A percentile compares a stretch with the other conserved stretches of the same genome.
Conservation (phyloP, 2,888 invertebrate species). For the Drosophila leonis region DNA sequence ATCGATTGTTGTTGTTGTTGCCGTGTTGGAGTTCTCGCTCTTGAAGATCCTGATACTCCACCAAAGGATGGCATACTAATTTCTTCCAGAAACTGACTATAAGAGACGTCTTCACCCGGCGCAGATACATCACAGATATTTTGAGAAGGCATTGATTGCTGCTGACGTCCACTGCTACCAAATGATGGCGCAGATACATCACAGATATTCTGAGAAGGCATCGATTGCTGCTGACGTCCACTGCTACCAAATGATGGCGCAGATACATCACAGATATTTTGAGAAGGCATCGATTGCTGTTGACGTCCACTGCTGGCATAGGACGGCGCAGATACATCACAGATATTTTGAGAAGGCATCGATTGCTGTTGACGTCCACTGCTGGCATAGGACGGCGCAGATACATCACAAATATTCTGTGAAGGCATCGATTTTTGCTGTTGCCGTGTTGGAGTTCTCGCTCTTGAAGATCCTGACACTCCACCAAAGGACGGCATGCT, state of each 20-base stretch:
- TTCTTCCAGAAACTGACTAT: slow-evolving; percentile 27
- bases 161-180: slow-evolving; percentile 1
- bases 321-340: background rate
- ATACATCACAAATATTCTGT: background rate
- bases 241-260: slow-evolving; percentile 19
- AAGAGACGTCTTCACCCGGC: slow-evolving; percentile 1
- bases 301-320: slow-evolving; percentile 7
- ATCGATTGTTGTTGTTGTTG: background rate
- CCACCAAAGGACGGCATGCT: slow-evolving; percentile 31
- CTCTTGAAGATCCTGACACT: slow-evolving; percentile 14
- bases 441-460: background rate
- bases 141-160: slow-evolving; percentile 7
- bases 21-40: background rate
- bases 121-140: slow-evolving; percentile 3
- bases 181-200: slow-evolving; percentile 4
- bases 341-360: background rate
- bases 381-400: background rate
- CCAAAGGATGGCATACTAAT: slow-evolving; percentile 33
- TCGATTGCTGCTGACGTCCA: slow-evolving; percentile 1
- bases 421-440: background rate
- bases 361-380: background rate
- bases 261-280: slow-evolving; percentile 16
- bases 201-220: background rate
- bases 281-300: background rate
- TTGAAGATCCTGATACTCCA: slow-evolving; percentile 13